Percentiles rank a stretch among this genome's conserved stretches.
phyloP scores from a whole-genome alignment of 2,888 invertebrate genomes.

The Glomeris marginata region DNA sequence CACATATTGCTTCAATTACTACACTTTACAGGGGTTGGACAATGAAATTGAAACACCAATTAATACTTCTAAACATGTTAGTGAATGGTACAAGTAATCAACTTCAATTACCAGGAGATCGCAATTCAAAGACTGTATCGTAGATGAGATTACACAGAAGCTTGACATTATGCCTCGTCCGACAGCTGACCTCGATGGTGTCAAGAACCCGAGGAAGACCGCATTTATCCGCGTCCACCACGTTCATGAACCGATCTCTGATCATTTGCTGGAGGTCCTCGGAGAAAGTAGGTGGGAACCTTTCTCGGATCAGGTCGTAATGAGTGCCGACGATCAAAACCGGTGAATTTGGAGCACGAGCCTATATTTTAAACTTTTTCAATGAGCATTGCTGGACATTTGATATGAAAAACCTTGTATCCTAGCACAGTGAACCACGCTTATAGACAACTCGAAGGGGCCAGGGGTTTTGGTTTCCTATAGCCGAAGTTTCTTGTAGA shows the following conservation, averaged over 20 bases:
- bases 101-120: conserved; percentile 59
- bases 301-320: conserved; percentile 65
- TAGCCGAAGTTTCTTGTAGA: no score
- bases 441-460: no score
- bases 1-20: no score
- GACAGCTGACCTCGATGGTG: conserved; percentile 80
- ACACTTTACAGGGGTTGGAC: no score
- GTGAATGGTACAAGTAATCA: no score
- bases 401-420: no score
- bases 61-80: neutral
- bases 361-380: conserved; percentile 35
- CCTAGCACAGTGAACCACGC: no score
- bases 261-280: conserved; percentile 80
- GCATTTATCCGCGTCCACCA: conserved; percentile 89
- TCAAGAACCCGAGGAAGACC: conserved; percentile 86
- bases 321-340: conserved; percentile 95
- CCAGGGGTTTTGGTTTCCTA: no score
- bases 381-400: neutral
- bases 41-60: no score
- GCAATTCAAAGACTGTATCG: conserved; percentile 78
- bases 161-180: conserved; percentile 74
- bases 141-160: conserved; percentile 82
- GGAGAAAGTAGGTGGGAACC: conserved; percentile 38
- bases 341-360: conserved; percentile 88
- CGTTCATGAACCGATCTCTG: conserved; percentile 70